Evolutionary conservation across 2,797 vertebrate genomes (phyloP), one percentile per base, ranked within the genome.

Genomic region (Parambassis ranga): DNA sequence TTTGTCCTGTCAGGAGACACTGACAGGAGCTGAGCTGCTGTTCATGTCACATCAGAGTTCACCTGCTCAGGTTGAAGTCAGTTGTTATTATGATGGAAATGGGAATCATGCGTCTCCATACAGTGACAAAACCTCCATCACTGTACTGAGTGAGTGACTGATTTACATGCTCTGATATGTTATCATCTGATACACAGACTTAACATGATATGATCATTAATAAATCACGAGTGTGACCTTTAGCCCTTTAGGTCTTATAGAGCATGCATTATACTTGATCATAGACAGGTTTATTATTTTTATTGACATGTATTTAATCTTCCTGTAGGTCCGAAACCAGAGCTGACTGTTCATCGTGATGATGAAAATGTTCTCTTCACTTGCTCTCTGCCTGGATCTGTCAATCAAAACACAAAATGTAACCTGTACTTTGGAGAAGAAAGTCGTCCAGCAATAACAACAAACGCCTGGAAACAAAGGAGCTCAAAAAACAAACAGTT

Each of bases 371-470:
- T 51, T 26, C 0, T 8, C 14, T 33, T 67, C 0, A 0, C 0
- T 7, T 77, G 74, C 15, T 47, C 5, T 10, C 13, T 66, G 35
- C n/a, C 35, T 60, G 56, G 2, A 52, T 61, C 61, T 57, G 49
- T 36, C 20, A 3, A 59, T 59, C 0, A 2, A 7, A 6, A 15
- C 0, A 44, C 49, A 1, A 52, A 1, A 16, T 78, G 71, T 70
- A 49, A 75, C 24, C 61, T 82, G 35, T 82, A 76, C 58, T 64
- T 76, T 73, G 75, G 41, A 76, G 68, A 65, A 66, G 22, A 3
- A 31, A 32, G 4, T 24, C 7, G 0, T 59, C 44, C 48, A 46
- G 7, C 23, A 3, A 0, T 0, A 35, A 57, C 28, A 15, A 13
- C 2, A 31, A 1, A 3, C 4, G 4, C n/a, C 3, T 0, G 0